These are phyloP conservation scores for Vollenhovia emeryi DNA, from an alignment of 1,140 invertebrate genomes.

Conservation along the genomic window DNA sequence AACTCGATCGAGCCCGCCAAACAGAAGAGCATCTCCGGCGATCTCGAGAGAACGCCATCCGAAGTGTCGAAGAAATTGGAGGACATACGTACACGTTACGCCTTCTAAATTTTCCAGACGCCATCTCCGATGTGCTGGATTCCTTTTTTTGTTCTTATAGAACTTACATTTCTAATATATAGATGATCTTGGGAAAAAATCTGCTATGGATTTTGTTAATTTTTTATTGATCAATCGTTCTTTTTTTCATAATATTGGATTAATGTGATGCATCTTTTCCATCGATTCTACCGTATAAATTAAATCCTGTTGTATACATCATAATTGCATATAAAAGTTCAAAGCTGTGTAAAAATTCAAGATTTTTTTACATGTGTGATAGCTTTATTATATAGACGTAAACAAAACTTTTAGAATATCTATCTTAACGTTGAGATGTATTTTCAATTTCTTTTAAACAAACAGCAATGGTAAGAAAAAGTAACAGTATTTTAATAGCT, in stretches of 20 bases:
- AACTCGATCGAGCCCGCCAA: conserved; percentile 97
- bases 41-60: conserved; percentile 96
- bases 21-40: conserved; percentile 97
- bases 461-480: neutral
- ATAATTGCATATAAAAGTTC: neutral
- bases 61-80: conserved; percentile 99
- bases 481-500: conserved; percentile 41
- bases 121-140: neutral
- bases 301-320: neutral
- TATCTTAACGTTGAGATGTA: neutral
- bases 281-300: neutral
- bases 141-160: neutral
- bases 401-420: conserved; percentile 6
- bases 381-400: conserved; percentile 26
- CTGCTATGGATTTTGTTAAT: neutral
- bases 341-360: conserved; percentile 16
- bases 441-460: conserved; percentile 6
- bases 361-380: conserved; percentile 14
- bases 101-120: conserved; percentile 89
- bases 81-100: conserved; percentile 97
- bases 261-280: neutral
- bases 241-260: neutral
- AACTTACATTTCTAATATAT: neutral
- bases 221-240: neutral
- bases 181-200: neutral